Base-by-base conservation (phyloP, 2,888 invertebrate species). In the Venusia cambrica region DNA sequence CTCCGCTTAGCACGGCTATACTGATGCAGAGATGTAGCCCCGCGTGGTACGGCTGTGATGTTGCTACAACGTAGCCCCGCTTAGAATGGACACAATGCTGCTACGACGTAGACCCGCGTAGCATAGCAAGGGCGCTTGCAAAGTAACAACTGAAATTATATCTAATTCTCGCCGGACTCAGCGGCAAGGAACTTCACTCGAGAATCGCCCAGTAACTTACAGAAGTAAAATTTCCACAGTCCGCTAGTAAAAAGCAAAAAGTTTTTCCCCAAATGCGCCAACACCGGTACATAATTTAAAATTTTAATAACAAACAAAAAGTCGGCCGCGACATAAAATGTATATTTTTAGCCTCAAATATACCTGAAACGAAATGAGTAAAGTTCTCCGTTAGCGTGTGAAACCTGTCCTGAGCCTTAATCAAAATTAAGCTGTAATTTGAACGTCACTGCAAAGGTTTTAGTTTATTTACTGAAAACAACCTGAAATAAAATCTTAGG, bases 161-260 rank as follows among this genome's bases (percentile, higher is more conserved):
- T 64, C 58, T 60, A 64, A 71, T 67, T 62, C 18, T 36, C 29
- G 43, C 51, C 36, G 44, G 38, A 49, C 44, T 33, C 47, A 45
- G 35, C 45, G 42, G 49, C 36, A 42, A 45, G 41, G 30, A 65
- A 58, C 58, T 59, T n/a, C 55, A 28, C 41, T 13, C 45, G 42
- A 47, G 50, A 58, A 52, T 55, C 55, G 29, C 28, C 26, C 46
- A 38, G 45, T 47, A 53, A 50, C 51, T 41, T 44, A 33, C 47
- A 51, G 48, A 66, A 67, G 67, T 66, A 67, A 72, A 70, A 69
- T 67, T 68, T 53, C 50, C 56, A 51, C 61, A 61, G 62, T 60
- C 50, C 44, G 48, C 49, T 40, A 39, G 38, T 31, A 42, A 48
- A 52, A 45, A 39, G 47, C 43, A 45, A 35, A 48, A 57, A 66